Conservation (phyloP, 2,888 invertebrate genomes). For the Volucella zonaria region DNA sequence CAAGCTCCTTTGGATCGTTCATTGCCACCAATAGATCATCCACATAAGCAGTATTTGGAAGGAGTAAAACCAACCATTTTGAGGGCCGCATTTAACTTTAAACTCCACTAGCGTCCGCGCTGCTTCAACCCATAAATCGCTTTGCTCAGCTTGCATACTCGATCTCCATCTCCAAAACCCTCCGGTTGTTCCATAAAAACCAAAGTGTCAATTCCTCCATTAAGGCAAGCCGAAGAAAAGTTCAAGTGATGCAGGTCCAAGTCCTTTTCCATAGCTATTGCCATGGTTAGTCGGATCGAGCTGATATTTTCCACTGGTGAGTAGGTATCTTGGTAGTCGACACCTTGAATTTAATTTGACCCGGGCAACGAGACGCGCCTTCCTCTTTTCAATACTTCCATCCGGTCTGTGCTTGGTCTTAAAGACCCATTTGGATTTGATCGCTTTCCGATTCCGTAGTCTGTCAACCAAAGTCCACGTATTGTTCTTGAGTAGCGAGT, state of each 20-base stretch:
- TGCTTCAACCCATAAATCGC: background rate
- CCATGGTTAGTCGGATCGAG: constrained; percentile 7
- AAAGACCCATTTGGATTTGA: too few species aligned
- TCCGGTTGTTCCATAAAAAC: constrained; percentile 35
- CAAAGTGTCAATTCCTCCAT: background rate
- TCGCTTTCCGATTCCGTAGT: too few species aligned
- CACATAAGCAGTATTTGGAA: constrained; percentile 9
- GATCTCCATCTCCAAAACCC: constrained; percentile 11
- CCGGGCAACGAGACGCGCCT: too few species aligned
- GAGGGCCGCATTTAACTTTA: background rate
- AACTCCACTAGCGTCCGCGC: too few species aligned
- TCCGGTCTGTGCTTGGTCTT: too few species aligned
- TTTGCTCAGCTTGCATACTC: constrained; percentile 19
- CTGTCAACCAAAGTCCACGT: too few species aligned
- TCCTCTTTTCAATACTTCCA: too few species aligned
- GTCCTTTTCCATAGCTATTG: constrained; percentile 11
- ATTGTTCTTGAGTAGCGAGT: too few species aligned
- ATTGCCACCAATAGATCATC: background rate
- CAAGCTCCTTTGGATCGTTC: background rate
- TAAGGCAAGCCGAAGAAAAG: constrained; percentile 12
- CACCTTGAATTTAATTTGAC: too few species aligned
- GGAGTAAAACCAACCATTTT: constrained; percentile 5
- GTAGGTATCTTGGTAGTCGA: constrained; percentile 16
- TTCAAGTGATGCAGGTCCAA: constrained; percentile 14
- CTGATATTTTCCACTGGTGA: constrained; percentile 26